Percentiles rank a stretch among this genome's conserved stretches.
These are phyloP conservation scores for Lutraria lutraria DNA, from an alignment of 2,888 invertebrate genomes.

Conservation along the genomic window DNA sequence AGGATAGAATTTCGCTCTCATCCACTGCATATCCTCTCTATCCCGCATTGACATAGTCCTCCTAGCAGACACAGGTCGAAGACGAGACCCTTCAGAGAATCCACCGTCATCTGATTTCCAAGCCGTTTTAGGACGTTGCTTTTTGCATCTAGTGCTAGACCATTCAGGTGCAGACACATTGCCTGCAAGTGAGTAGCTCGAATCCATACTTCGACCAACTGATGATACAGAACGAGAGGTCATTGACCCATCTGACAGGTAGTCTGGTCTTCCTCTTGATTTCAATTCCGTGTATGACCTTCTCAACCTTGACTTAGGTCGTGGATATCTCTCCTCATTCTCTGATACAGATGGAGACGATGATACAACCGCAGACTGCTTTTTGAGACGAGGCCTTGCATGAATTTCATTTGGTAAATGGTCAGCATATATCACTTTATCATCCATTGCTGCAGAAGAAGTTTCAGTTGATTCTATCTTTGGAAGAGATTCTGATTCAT, in stretches of 20 bases:
- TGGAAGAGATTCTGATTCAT: constrained; percentile 35
- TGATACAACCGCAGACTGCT: constrained; percentile 14
- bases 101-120: constrained; percentile 30
- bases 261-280: constrained; percentile 12
- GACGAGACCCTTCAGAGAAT: neutral
- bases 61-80: constrained; percentile 55
- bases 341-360: constrained; percentile 43
- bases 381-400: constrained; percentile 26
- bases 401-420: constrained; percentile 15
- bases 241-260: constrained; percentile 42
- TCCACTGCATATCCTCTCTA: constrained; percentile 49
- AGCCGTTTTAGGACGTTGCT: constrained; percentile 34
- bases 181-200: constrained; percentile 21
- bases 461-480: constrained; percentile 18
- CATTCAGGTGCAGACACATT: constrained; percentile 57
- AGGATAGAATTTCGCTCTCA: constrained; percentile 59
- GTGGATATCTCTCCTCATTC: constrained; percentile 33
- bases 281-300: constrained; percentile 39
- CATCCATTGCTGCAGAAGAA: constrained; percentile 20
- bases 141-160: neutral
- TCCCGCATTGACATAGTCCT: constrained; percentile 49
- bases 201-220: constrained; percentile 37
- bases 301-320: constrained; percentile 38
- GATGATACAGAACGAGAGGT: constrained; percentile 48
- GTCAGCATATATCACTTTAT: neutral